These are phyloP conservation scores for Aleiodes alternator DNA, from an alignment of 2,888 invertebrate genomes.

Conservation along the genomic window DNA sequence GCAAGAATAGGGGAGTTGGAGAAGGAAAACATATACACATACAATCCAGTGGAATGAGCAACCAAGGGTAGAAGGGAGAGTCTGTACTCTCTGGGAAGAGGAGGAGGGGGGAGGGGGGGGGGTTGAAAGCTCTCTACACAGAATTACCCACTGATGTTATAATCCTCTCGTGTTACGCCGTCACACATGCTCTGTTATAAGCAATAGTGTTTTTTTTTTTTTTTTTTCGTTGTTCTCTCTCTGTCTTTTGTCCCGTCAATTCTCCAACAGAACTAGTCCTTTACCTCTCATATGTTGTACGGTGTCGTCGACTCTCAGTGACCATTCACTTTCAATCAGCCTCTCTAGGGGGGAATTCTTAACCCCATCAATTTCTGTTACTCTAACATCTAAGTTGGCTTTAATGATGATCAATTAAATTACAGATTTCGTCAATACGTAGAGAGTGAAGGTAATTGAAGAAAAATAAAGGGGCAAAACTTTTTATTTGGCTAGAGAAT, in stretches of 20 bases:
- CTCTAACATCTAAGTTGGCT: not conserved
- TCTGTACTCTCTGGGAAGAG: constrained; percentile 24
- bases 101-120: constrained; percentile 44
- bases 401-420: constrained; percentile 18
- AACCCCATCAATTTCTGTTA: constrained; percentile 19
- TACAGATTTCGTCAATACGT: not conserved
- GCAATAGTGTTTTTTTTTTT: constrained; percentile 66
- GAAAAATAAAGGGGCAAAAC: not conserved
- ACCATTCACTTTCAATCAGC: constrained; percentile 42
- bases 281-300: constrained; percentile 12
- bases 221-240: not conserved
- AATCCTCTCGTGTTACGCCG: constrained; percentile 74
- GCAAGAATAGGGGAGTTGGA: constrained; percentile 48
- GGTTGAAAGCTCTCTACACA: constrained; percentile 59
- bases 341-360: not conserved
- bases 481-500: not conserved
- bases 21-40: constrained; percentile 69
- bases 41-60: constrained; percentile 72
- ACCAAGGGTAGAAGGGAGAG: constrained; percentile 58
- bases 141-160: constrained; percentile 75
- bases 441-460: not conserved
- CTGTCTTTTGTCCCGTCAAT: constrained; percentile 31
- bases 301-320: constrained; percentile 14
- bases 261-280: constrained; percentile 25
- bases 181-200: constrained; percentile 70